Base-by-base conservation (phyloP, 2,113 vertebrate genomes). In the Neogobius melanostomus region DNA sequence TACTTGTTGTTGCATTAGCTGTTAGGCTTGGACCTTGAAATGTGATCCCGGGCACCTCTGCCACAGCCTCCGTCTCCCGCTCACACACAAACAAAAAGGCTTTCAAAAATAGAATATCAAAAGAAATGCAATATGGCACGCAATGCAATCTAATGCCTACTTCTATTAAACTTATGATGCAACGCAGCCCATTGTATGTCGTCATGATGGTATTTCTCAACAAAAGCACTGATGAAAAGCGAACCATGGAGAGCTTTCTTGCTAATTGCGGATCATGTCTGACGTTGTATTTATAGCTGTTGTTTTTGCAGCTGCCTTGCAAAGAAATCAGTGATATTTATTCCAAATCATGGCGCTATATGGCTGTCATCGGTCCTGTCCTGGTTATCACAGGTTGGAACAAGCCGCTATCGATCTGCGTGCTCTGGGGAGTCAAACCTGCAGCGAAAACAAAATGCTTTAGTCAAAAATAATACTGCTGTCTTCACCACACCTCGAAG, bases 401-500 rank as follows among this genome's bases (percentile, higher is more conserved):
- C 77, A 82, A 83, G 71, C 72, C 75, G 47, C 62, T 75, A 91
- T 89, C 75, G 83, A 92, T 90, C 66, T 11, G 17, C 28, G 7
- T 36, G 64, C 69, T 78, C 43, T 0, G 56, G 79, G 76, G 83
- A 87, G 69, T 88, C 76, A 69, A 84, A 79, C 67, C 72, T 79
- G 80, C 73, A 83, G 81, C 83, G 68, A 75, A 85, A 10, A 68
- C 48, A 86, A 83, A 71, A 77, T 64, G 56, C 82, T 75, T 49
- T 36, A 14, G 56, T 69, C 64, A 73, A 80, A 81, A 90, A 87
- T 89, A 83, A 91, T 90, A 85, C 86, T 77, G 63, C 84, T 70
- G 69, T 86, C 85, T 88, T 90, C 86, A 88, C 88, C 84, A 77
- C 62, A 64, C 76, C 75, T 78, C 53, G 2, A 6, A 76, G 86